Evolutionary conservation across 2,113 vertebrate species (phyloP), one percentile per base, ranked within the genome.

Genomic region (Recurvirostra avosetta): DNA sequence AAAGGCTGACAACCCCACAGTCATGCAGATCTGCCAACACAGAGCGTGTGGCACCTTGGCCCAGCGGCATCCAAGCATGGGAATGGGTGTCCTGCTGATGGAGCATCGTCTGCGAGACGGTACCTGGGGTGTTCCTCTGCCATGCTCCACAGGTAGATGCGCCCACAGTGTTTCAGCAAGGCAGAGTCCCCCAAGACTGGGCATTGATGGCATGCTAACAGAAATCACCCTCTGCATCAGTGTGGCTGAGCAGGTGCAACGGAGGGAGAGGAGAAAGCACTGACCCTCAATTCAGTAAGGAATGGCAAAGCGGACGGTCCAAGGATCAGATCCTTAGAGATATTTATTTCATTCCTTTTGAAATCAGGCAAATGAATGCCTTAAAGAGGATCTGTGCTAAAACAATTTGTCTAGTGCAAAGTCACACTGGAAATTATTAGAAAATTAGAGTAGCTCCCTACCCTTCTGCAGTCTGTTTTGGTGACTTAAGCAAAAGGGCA

Each of bases 21-120:
- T 5, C 9, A 0, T 23, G 27, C 21, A 58, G 23, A 30, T 76
- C 32, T 56, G 43, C n/a, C 29, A 34, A 8, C 1, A 0, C 1
- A 2, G 49, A 71, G 8, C 43, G 34, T 2, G 22, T 43, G 49
- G 34, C 58, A 80, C 22, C 40, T 86, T 1, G 1, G 49, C 29
- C 38, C n/a, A n/a, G 83, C 2, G 4, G 53, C 29, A 40, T 16
- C 61, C 32, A 12, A 53, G 36, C 22, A 27, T 0, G 1, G 45
- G 30, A 71, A 14, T 2, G 15, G 29, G 40, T 61, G 16, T 56
- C 52, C 61, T 72, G 76, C 34, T 36, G 45, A 38, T 19, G 45
- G 11, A 89, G 23, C 55, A 61, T 41, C 32, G 52, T 75, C 78
- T 88, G 53, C 21, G 62, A 71, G 43, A 25, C 2, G 5, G 66